Evolutionary conservation across 2,113 vertebrate genomes (phyloP).

Genomic region (Empidonax traillii): DNA sequence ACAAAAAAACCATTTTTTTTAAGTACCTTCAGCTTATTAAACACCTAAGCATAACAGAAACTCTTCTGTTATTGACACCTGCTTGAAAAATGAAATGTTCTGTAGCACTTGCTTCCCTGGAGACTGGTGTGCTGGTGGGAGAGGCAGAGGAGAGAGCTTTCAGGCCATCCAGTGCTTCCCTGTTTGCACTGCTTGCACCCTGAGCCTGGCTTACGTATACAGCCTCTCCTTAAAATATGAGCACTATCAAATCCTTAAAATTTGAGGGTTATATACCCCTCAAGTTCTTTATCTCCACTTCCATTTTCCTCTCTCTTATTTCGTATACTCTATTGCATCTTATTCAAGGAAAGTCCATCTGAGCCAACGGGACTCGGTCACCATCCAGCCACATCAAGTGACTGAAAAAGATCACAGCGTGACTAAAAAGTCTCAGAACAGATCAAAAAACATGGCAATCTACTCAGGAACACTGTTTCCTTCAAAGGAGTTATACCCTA

Average conservation of each 20-base stretch:
- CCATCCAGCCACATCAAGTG: neutral
- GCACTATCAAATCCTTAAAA: neutral
- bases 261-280: neutral
- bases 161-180: neutral
- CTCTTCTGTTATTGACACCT: neutral
- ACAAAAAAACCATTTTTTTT: neutral
- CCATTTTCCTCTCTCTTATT: neutral
- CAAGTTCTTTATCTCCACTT: neutral
- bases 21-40: neutral
- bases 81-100: slow-evolving; percentile 33
- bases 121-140: neutral
- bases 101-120: neutral
- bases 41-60: neutral
- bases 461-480: neutral
- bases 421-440: neutral
- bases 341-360: neutral
- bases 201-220: neutral
- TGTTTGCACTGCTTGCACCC: neutral
- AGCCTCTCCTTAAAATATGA: neutral
- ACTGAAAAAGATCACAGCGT: neutral
- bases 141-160: neutral
- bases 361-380: neutral
- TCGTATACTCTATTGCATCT: neutral
- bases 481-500: neutral
- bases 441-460: neutral